Conservation (phyloP, 2,113 vertebrate genomes). For the Scolopax mira region DNA sequence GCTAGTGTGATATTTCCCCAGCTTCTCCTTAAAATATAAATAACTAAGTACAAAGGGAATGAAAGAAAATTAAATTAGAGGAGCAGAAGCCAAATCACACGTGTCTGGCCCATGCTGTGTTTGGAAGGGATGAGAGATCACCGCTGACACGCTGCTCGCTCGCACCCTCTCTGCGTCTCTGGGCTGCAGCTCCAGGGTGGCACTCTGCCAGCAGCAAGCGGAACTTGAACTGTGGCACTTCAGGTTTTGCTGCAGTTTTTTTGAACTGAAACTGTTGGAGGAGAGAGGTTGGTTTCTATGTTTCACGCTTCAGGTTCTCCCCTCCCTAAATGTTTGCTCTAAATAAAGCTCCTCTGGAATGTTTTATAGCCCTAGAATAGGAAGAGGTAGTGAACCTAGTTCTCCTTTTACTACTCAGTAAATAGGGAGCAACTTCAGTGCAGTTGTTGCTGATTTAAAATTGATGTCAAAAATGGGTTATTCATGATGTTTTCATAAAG, state of each 20-base stretch:
- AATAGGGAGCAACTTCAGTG: neutral
- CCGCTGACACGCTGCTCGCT: accelerated
- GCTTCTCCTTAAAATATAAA: neutral
- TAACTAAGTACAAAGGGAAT: neutral
- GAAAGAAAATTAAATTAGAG: neutral
- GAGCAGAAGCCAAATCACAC: neutral
- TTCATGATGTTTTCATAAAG: neutral
- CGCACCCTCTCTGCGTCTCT: accelerated
- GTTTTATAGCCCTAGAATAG: constrained; percentile 10
- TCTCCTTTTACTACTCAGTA: constrained; percentile 14
- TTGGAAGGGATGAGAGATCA: neutral
- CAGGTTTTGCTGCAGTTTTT: constrained; percentile 61
- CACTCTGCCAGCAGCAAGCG: constrained; percentile 28
- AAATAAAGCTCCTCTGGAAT: constrained; percentile 50
- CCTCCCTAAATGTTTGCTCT: constrained; percentile 6
- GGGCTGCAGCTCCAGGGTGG: neutral
- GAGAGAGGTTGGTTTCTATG: constrained; percentile 17
- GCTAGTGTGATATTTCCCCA: neutral
- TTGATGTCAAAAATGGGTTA: neutral
- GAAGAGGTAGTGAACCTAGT: constrained; percentile 30
- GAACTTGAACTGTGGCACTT: constrained; percentile 48
- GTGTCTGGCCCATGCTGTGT: neutral
- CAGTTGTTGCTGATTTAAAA: neutral
- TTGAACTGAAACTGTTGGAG: constrained; percentile 55
- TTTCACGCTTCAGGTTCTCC: constrained; percentile 24